Evolutionary conservation across 2,888 invertebrate species (phyloP).

Genomic region (Trissolcus japonicus): DNA sequence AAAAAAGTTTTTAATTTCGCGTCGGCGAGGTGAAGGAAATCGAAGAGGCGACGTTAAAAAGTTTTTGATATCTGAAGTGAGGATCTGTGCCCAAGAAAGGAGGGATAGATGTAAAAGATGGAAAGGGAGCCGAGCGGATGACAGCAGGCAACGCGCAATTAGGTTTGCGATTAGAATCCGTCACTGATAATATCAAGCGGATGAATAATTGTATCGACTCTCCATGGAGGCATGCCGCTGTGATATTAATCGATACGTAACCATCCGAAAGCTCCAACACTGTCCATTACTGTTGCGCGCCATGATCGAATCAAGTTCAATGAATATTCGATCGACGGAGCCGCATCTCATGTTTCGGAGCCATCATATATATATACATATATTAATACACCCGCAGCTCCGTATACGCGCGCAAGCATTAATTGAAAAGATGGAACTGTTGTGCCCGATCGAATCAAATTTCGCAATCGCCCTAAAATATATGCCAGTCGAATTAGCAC

Average conservation of each 20-base stretch:
- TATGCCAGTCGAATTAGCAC: no score
- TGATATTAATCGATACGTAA: slow-evolving; percentile 58
- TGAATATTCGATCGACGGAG: slow-evolving; percentile 53
- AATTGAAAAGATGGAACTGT: slow-evolving; percentile 36
- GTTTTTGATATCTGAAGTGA: no score
- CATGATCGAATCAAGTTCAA: slow-evolving; percentile 55
- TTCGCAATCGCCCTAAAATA: slow-evolving; percentile 4
- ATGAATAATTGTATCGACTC: slow-evolving; percentile 58
- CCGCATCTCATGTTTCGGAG: slow-evolving; percentile 13
- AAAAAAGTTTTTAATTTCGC: no score
- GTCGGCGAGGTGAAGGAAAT: no score
- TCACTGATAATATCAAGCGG: slow-evolving; percentile 56
- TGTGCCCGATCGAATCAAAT: slow-evolving; percentile 12
- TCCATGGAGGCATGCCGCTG: slow-evolving; percentile 29
- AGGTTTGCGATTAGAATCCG: slow-evolving; percentile 52
- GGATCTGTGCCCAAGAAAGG: no score
- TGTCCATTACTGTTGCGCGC: slow-evolving; percentile 56
- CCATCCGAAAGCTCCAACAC: slow-evolving; percentile 50
- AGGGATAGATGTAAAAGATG: neutral
- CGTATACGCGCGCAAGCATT: slow-evolving; percentile 13
- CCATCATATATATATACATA: slow-evolving; percentile 24
- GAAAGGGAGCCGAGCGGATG: slow-evolving; percentile 29
- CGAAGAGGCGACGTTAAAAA: no score
- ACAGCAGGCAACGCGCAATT: slow-evolving; percentile 36
- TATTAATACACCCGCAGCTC: slow-evolving; percentile 5